Evolutionary conservation across 2,888 invertebrate genomes (phyloP), one percentile per base, ranked within the genome.

Genomic region (Esperia sulphurella): DNA sequence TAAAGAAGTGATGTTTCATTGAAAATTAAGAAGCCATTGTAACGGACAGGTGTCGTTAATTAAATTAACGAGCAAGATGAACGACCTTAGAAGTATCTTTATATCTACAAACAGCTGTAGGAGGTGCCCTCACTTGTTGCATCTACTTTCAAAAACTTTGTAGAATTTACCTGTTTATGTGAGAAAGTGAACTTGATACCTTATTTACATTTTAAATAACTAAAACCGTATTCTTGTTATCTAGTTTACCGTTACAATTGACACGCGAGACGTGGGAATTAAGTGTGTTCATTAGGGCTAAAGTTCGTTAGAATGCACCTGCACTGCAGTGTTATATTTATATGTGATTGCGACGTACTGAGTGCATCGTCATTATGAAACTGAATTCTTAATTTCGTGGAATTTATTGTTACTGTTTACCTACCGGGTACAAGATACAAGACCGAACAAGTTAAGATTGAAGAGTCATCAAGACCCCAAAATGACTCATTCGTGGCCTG

Each of bases 241-340:
- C 69, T 66, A 61, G 68, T 80, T 75, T 83, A 85, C 86, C 83
- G 85, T 85, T 85, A 83, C 61, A 53, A 62, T 63, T 65, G 65
- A 63, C 60, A 64, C 58, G 60, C 69, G 59, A 69, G n/a, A 71
- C 77, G 75, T 76, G 80, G 67, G 76, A 83, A 78, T 73, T 73
- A 65, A 70, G 63, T 73, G 67, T 76, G 76, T 73, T 73, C 71
- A 64, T 63, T 72, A 65, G 65, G 61, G 65, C 61, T 55, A 55
- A 68, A 71, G 71, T 76, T 75, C 79, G 78, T 82, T 83, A 78
- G 65, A 72, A 84, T 86, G 87, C 87, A 88, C 85, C 87, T 86
- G 87, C 85, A 76, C 61, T 74, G 75, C 75, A 69, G 46, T 45
- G n/a, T n/a, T n/a, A n/a, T n/a, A n/a, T n/a, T n/a, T 47, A 51